Evolutionary conservation across 2,888 invertebrate genomes (phyloP).

Genomic region (Acronicta psi): DNA sequence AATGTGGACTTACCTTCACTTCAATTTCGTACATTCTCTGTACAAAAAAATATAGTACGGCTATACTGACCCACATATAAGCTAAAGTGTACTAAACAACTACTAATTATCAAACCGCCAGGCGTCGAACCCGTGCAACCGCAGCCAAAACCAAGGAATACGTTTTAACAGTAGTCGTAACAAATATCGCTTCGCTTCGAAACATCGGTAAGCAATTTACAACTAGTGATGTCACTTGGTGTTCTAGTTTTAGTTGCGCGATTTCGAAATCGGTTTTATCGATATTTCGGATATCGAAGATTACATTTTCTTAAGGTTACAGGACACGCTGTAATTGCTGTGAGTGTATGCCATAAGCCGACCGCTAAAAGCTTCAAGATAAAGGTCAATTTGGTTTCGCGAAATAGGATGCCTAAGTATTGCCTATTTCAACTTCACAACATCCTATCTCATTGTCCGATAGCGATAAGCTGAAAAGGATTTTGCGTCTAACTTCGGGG

Average conservation of each 20-base stretch:
- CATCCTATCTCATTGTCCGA: too few species aligned
- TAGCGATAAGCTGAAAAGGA: too few species aligned
- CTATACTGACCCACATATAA: not conserved
- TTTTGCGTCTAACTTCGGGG: too few species aligned
- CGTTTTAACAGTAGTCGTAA: constrained; percentile 33
- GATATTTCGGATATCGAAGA: not conserved
- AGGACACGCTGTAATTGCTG: too few species aligned
- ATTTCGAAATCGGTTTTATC: not conserved
- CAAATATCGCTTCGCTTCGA: constrained; percentile 48
- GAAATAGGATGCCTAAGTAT: too few species aligned
- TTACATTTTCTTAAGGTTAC: too few species aligned
- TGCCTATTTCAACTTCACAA: too few species aligned
- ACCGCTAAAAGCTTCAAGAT: too few species aligned
- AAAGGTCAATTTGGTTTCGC: too few species aligned
- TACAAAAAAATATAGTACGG: not conserved
- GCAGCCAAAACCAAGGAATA: constrained; percentile 27
- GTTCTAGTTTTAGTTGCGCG: not conserved
- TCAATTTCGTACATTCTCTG: not conserved
- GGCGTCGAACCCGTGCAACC: constrained; percentile 14
- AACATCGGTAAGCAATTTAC: constrained; percentile 60
- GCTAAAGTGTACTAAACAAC: constrained; percentile 4
- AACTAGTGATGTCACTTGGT: constrained; percentile 42
- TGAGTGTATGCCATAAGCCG: too few species aligned
- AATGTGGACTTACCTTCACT: too few species aligned
- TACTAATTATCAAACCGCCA: constrained; percentile 34